Evolutionary conservation across 1,140 invertebrate species (phyloP), one percentile per base, ranked within the genome.

Genomic region (Panagrolaimus sp.): DNA sequence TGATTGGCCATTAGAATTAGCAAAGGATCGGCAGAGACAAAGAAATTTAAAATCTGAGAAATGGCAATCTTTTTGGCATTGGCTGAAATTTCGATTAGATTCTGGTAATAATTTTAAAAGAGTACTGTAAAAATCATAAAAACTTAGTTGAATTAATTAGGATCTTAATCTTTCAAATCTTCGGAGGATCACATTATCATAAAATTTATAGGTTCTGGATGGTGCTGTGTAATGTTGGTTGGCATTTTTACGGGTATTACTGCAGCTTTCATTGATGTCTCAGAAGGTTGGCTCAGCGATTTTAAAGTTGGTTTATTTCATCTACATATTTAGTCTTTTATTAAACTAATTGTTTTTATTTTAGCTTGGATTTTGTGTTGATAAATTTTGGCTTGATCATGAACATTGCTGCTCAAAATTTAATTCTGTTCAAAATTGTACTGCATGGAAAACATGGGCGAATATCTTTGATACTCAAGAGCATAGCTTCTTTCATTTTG

Each of bases 91-190:
- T n/a, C 83, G 85, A 7, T 85, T 85, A 75, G 96, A 98, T 86
- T 95, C 95, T 1, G 96, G 94, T 90, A 96, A 94, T 0, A 96
- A 96, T 43, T 99, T 96, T 96, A 87, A 98, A n/a, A n/a, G n/a
- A n/a, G n/a, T n/a, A n/a, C n/a, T n/a, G n/a, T n/a, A n/a, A n/a
- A n/a, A n/a, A n/a, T 15, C 98, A 95, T n/a, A n/a, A n/a, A n/a
- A n/a, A n/a, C n/a, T n/a, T n/a, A n/a, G n/a, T n/a, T n/a, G n/a
- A n/a, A n/a, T n/a, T n/a, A n/a, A n/a, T n/a, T n/a, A n/a, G n/a
- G n/a, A n/a, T n/a, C n/a, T n/a, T n/a, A n/a, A n/a, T n/a, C n/a
- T n/a, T n/a, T n/a, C n/a, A n/a, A n/a, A n/a, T n/a, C n/a, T n/a
- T n/a, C n/a, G n/a, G n/a, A n/a, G n/a, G n/a, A n/a, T n/a, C n/a